These are phyloP conservation scores for Megaleporinus macrocephalus DNA, from an alignment of 2,113 vertebrate species.

Conservation along the genomic window DNA sequence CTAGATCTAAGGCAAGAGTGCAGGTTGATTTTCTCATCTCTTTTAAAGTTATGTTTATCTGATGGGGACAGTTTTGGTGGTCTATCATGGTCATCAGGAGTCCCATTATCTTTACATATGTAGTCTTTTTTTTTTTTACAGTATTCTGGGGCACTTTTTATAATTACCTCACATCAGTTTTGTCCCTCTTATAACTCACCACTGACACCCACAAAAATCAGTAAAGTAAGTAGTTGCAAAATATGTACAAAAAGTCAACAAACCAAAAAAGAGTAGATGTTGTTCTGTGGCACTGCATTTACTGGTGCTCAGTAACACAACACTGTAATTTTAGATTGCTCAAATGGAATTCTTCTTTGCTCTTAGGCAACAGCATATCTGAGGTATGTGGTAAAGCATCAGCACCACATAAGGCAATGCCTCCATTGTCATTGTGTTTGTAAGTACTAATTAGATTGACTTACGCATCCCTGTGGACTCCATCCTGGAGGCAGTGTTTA, in stretches of 20 bases:
- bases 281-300: background rate
- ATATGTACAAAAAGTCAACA: background rate
- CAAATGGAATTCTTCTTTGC: background rate
- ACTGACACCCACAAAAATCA: background rate
- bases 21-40: no score
- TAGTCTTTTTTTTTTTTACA: background rate
- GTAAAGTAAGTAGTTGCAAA: background rate
- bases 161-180: background rate
- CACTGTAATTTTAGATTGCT: background rate
- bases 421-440: background rate
- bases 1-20: no score
- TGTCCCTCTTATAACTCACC: background rate
- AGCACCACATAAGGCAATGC: background rate
- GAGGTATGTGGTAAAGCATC: background rate
- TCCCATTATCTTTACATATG: no score
- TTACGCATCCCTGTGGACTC: constrained; percentile 66
- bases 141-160: no score
- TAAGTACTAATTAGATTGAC: constrained; percentile 19
- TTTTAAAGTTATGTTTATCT: no score
- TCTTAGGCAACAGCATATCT: background rate
- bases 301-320: background rate
- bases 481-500: constrained; percentile 63
- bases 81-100: no score
- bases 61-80: no score
- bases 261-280: background rate